These are phyloP conservation scores for Bombus terrestris DNA, from an alignment of 1,140 invertebrate genomes.

Conservation along the genomic window DNA sequence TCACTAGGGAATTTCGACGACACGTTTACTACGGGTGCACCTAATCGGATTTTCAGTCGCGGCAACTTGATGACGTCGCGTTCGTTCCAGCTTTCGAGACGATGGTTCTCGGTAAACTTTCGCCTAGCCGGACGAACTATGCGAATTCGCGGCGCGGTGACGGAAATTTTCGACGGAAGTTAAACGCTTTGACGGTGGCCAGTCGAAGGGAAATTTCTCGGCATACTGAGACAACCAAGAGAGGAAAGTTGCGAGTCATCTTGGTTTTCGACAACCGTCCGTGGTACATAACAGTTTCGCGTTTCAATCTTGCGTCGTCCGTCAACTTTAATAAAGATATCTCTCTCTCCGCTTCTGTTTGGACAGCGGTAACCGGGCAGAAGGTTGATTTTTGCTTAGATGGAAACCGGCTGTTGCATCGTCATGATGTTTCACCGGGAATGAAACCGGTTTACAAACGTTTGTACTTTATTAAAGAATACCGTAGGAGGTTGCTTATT, in stretches of 20 bases:
- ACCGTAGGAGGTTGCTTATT: not conserved
- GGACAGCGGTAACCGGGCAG: not conserved
- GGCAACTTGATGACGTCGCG: constrained; percentile 47
- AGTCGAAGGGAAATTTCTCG: constrained; percentile 31
- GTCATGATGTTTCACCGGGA: not conserved
- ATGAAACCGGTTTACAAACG: not conserved
- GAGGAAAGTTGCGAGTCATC: not conserved
- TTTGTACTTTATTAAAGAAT: constrained; percentile 39
- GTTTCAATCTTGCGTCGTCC: constrained; percentile 12
- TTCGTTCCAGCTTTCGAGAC: constrained; percentile 52
- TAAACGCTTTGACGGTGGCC: constrained; percentile 49
- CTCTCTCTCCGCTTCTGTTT: not conserved
- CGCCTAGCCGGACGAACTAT: constrained; percentile 42
- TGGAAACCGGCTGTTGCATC: not conserved
- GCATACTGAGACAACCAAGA: not conserved
- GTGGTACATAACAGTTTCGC: not conserved
- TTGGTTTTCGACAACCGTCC: not conserved
- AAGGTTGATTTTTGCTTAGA: constrained; percentile 7
- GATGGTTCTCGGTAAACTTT: constrained; percentile 56
- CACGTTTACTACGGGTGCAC: constrained; percentile 24
- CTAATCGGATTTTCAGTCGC: constrained; percentile 59
- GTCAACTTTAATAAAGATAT: constrained; percentile 25
- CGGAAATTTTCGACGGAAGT: constrained; percentile 57
- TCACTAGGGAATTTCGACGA: constrained; percentile 34
- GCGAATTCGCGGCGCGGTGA: constrained; percentile 44